Percentiles rank a stretch among this genome's conserved stretches.
phyloP scores from a whole-genome alignment of 1,140 invertebrate genomes.

The Leucophenga varia region DNA sequence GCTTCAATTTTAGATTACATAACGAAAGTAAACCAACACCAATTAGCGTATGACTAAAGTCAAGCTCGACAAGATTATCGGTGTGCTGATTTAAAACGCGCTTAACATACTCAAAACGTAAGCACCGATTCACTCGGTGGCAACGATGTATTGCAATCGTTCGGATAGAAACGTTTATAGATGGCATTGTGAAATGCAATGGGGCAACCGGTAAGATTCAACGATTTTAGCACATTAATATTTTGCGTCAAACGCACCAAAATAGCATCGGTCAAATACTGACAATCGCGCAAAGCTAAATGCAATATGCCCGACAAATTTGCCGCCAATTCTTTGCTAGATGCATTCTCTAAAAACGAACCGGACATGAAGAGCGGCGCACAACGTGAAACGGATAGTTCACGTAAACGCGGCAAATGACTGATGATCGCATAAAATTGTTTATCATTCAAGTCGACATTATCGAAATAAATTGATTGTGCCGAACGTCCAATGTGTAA shows the following conservation, averaged over 20 bases:
- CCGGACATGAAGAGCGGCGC: conserved; percentile 73
- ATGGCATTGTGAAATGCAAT: conserved; percentile 70
- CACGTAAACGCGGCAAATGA: conserved; percentile 60
- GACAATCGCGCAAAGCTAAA: conserved; percentile 66
- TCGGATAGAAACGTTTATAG: conserved; percentile 67
- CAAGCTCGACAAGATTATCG: conserved; percentile 61
- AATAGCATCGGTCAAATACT: conserved; percentile 71
- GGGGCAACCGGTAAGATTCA: conserved; percentile 67
- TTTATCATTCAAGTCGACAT: conserved; percentile 66
- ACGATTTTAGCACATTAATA: conserved; percentile 61
- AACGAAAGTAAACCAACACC: conserved; percentile 62
- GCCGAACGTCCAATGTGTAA: conserved; percentile 55
- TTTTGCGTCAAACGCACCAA: conserved; percentile 67
- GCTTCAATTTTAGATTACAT: conserved; percentile 59
- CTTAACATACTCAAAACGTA: conserved; percentile 68
- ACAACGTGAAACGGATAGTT: conserved; percentile 64
- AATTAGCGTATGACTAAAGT: conserved; percentile 68
- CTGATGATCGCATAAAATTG: conserved; percentile 63
- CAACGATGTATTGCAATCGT: conserved; percentile 29
- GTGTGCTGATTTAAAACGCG: conserved; percentile 61
- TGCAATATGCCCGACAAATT: conserved; percentile 62
- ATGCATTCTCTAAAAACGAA: conserved; percentile 63
- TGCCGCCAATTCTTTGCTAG: conserved; percentile 53
- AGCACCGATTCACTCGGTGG: conserved; percentile 66
- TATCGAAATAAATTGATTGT: conserved; percentile 57